Evolutionary conservation across 2,888 invertebrate genomes (phyloP), one percentile per base, ranked within the genome.

Genomic region (Ormyrus labotus): DNA sequence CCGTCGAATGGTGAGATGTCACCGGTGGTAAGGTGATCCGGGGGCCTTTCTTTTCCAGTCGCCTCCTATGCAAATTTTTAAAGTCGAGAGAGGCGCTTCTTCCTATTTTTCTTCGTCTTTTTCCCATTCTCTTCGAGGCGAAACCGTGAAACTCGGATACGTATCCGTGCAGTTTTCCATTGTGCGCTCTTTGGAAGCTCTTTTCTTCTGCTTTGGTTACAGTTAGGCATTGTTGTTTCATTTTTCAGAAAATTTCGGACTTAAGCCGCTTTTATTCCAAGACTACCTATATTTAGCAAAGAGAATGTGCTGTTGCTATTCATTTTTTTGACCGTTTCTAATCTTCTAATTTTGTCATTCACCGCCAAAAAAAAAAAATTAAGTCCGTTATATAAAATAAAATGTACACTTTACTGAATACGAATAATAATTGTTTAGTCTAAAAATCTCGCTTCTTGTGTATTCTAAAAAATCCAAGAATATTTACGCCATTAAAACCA

Each of bases 1-100:
- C 84, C 83, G 84, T 81, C 81, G 78, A 87, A 87, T 85, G 65
- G 80, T 45, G 72, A 84, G 78, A 77, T 83, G 85, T 84, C 85
- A 82, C 82, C 69, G 69, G 4, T 11, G 69, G 73, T 74, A 64
- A 79, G 71, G 65, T 48, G 71, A 78, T 61, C 64, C 61, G 55
- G 63, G 19, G 19, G 19, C 19, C 19, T 19, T 19, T 19, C 19
- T 19, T 19, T 19, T 58, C 34, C 50, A 6, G 6, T 2, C 47
- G 50, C 47, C 51, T 67, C 48, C 67, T 57, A 68, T 78, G 78
- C 73, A 64, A 68, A 73, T 73, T 61, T 70, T 13, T 63, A 9
- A 67, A 55, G 8, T 13, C 45, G 10, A 8, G 34, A 60, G n/a
- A 57, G 68, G 13, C 48, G 45, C 57, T 51, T 6, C 68, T 57